phyloP scores from a whole-genome alignment of 2,113 vertebrate species.

The Ceyx melanurus region DNA sequence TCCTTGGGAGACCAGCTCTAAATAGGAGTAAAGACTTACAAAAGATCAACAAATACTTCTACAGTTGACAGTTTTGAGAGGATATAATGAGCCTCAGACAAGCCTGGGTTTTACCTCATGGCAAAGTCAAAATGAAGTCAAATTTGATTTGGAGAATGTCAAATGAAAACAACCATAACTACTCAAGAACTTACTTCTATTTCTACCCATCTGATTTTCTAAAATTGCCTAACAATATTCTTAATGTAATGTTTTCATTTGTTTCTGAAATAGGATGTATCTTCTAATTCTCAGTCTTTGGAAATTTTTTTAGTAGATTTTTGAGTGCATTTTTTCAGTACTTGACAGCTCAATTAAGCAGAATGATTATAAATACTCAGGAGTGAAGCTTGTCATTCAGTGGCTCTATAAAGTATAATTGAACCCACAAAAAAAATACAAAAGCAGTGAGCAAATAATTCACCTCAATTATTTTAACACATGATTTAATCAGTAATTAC shows the following conservation, averaged over 20 bases:
- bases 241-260: not conserved
- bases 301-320: not conserved
- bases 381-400: not conserved
- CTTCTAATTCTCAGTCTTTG: not conserved
- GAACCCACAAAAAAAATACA: not conserved
- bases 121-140: not conserved
- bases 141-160: not conserved
- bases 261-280: not conserved
- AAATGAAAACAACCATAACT: not conserved
- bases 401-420: not conserved
- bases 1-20: not conserved
- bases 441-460: conserved; percentile 12
- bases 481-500: not conserved
- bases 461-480: not conserved
- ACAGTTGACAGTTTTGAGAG: not conserved
- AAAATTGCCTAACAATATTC: not conserved
- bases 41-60: not conserved
- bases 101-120: not conserved
- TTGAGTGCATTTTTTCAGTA: not conserved
- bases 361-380: not conserved
- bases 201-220: not conserved
- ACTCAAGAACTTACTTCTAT: not conserved
- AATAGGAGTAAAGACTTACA: not conserved
- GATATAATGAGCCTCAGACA: not conserved
- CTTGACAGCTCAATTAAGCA: not conserved